A percentile compares a stretch with the other conserved stretches of the same genome.
These are phyloP conservation scores for Lamellibrachia columna DNA, from an alignment of 2,888 invertebrate species.

Conservation along the genomic window DNA sequence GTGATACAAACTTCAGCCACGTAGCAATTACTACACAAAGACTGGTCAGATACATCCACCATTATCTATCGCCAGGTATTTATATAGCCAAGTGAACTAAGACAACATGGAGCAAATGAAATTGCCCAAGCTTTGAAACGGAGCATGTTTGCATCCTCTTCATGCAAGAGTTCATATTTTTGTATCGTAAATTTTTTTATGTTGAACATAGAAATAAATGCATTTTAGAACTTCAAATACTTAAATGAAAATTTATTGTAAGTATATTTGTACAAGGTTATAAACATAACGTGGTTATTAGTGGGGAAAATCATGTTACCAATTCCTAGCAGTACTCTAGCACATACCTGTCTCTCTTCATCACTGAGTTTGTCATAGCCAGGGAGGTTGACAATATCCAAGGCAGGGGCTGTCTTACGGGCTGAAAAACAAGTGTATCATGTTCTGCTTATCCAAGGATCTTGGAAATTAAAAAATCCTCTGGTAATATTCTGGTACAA, in stretches of 20 bases:
- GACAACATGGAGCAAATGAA: no score
- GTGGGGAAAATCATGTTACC: not conserved
- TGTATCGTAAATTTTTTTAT: not conserved
- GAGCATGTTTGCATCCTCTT: not conserved
- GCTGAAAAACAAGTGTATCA: conserved; percentile 43
- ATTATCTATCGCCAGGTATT: no score
- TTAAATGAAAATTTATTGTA: not conserved
- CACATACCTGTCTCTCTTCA: conserved; percentile 73
- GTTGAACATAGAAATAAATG: not conserved
- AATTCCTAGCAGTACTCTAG: not conserved
- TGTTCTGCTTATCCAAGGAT: no score
- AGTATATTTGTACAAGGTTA: not conserved
- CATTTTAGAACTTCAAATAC: not conserved
- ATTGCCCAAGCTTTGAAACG: not conserved
- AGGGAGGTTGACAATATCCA: conserved; percentile 79
- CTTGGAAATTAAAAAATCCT: not conserved
- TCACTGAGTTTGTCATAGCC: conserved; percentile 79
- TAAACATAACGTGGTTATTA: not conserved
- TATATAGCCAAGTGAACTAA: no score
- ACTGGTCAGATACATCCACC: no score
- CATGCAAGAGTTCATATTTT: not conserved
- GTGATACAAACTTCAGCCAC: no score
- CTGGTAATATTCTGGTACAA: not conserved
- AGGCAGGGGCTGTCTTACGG: conserved; percentile 67
- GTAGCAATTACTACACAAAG: no score